A percentile compares a stretch with the other conserved stretches of the same genome.
Evolutionary conservation across 2,888 invertebrate species (phyloP).

Genomic region (Sthenelais limicola): DNA sequence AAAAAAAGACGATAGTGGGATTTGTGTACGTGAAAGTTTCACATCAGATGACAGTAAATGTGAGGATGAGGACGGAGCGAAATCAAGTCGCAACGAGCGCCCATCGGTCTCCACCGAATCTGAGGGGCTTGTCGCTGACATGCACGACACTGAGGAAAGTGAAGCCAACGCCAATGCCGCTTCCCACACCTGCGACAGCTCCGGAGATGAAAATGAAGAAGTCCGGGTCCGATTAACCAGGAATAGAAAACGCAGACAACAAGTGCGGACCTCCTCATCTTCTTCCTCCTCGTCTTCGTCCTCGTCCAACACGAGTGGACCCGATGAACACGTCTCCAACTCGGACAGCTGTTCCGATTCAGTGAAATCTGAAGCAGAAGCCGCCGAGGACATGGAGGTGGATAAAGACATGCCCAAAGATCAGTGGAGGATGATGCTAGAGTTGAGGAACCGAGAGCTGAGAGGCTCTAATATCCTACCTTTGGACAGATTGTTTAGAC

Average conservation of each 20-base stretch:
- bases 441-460: conserved; percentile 76
- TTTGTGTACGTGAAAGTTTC: conserved; percentile 45
- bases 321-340: conserved; percentile 40
- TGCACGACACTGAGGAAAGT: conserved; percentile 41
- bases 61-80: not conserved
- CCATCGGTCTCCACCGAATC: conserved; percentile 21
- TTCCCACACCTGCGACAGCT: conserved; percentile 4
- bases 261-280: conserved; percentile 1
- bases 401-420: conserved; percentile 34
- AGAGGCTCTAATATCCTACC: conserved; percentile 73
- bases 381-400: conserved; percentile 39
- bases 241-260: not conserved
- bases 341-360: conserved; percentile 28
- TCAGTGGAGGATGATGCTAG: conserved; percentile 78
- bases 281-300: conserved; percentile 32
- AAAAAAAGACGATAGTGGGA: conserved; percentile 68
- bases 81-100: not conserved
- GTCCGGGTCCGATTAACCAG: not conserved
- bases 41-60: conserved; percentile 24
- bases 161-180: conserved; percentile 23
- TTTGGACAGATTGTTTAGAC: conserved; percentile 76
- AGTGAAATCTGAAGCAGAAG: conserved; percentile 6
- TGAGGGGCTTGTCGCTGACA: conserved; percentile 21
- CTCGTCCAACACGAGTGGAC: conserved; percentile 7
- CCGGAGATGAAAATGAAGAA: not conserved